Base-by-base conservation (phyloP, 2,113 vertebrate genomes). In the Psittacula cyanocephala region DNA sequence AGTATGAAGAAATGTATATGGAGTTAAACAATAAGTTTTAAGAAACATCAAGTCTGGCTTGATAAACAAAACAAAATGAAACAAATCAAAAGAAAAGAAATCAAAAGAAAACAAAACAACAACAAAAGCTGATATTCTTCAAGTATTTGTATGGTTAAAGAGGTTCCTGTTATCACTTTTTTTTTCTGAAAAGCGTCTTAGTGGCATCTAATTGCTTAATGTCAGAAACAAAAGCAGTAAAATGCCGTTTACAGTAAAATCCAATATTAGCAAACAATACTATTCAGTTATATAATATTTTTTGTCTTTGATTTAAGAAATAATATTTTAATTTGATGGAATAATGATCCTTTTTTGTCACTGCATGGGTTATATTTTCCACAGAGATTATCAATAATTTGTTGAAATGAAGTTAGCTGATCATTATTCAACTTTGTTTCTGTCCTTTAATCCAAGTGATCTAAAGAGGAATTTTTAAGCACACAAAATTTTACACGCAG, bases 141-240 rank as follows among this genome's bases (percentile, higher is more conserved):
- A 80, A 63, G 23, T 76, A n/a, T 65, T 69, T 60, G 3, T n/a
- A 31, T 18, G 3, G 7, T 44, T 74, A 49, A 62, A 68, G 24
- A 71, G 2, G 1, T 0, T 68, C 7, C 8, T 41, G 2, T 37
- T 55, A n/a, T 4, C 31, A 57, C 5, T 22, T 57, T 31, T 31
- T 31, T 86, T 53, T 64, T 8, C 23, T 62, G 49, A 41, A 89
- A 69, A 81, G 11, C 33, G 7, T 43, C 11, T 67, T 63, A 46
- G 31, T 59, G 43, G 3, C 6, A 67, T 62, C 28, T 43, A n/a
- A 24, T 44, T 81, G 5, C 6, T 8, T 77, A 55, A 52, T 44
- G 4, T 62, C 31, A 70, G 15, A 78, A 83, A 69, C 6, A 37
- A 91, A 75, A 76, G 0, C 13, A 60, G 3, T 44, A 14, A 80